phyloP scores from a whole-genome alignment of 2,113 vertebrate genomes.

The Phodopus roborovskii region DNA sequence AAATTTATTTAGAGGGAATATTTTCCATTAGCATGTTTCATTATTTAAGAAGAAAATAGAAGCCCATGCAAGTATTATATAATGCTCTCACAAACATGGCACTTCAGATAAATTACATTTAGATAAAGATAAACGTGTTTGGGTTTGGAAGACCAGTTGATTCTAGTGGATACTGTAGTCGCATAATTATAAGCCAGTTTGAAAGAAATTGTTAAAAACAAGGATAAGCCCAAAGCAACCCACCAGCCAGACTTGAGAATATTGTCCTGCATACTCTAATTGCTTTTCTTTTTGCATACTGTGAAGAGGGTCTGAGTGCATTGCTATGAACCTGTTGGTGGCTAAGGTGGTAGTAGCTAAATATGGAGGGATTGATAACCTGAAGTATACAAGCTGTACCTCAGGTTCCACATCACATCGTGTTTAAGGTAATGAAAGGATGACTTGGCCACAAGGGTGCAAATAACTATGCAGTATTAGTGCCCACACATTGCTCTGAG shows the following conservation, averaged over 20 bases:
- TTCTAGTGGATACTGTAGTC: slow-evolving; percentile 52
- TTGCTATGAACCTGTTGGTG: neutral
- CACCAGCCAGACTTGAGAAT: neutral
- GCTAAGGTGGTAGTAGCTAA: neutral
- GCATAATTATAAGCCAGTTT: slow-evolving; percentile 71
- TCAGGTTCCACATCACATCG: neutral
- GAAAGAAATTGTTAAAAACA: slow-evolving; percentile 60
- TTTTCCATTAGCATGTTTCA: slow-evolving; percentile 74
- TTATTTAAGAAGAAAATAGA: slow-evolving; percentile 81
- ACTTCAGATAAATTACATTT: slow-evolving; percentile 78
- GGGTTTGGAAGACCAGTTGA: slow-evolving; percentile 72
- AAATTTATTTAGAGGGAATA: slow-evolving; percentile 80
- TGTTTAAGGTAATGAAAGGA: slow-evolving; percentile 17
- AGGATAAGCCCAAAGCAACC: slow-evolving; percentile 8
- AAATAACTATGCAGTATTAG: neutral
- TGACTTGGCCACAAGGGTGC: neutral
- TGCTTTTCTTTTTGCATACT: neutral
- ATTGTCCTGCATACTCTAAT: neutral
- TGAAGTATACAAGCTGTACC: neutral
- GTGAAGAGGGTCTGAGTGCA: neutral
- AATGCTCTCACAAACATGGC: slow-evolving; percentile 66
- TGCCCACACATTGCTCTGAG: neutral
- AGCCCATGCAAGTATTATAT: slow-evolving; percentile 57
- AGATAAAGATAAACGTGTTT: slow-evolving; percentile 73
- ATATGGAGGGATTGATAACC: fast-evolving